phyloP scores from a whole-genome alignment of 2,888 invertebrate species.

The Ectemnius lituratus region DNA sequence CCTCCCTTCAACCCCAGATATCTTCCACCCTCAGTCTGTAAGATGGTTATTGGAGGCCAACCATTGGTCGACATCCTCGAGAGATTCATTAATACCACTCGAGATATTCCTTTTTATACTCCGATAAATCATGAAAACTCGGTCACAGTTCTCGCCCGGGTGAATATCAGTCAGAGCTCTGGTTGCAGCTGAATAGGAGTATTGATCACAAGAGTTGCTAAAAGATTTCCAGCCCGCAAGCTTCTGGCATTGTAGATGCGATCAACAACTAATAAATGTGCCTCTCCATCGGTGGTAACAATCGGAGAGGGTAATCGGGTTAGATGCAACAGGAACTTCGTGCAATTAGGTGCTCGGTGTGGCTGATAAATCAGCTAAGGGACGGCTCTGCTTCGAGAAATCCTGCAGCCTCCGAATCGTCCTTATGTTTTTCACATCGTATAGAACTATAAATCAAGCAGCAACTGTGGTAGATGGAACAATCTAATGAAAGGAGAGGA shows the following conservation, averaged over 20 bases:
- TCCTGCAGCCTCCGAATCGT: neutral
- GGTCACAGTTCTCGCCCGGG: neutral
- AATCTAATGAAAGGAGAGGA: neutral
- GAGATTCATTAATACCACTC: neutral
- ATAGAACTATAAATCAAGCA: neutral
- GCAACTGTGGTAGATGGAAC: neutral
- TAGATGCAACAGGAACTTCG: slow-evolving; percentile 4
- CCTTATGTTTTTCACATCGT: neutral
- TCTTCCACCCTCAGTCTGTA: neutral
- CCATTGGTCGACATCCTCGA: neutral
- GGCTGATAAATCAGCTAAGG: neutral
- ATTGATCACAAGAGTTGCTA: no score
- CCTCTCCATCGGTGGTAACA: neutral
- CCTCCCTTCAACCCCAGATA: neutral
- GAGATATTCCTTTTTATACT: neutral
- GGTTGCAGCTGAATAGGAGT: no score
- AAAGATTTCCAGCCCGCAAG: no score
- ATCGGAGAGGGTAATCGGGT: neutral
- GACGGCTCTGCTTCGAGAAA: neutral
- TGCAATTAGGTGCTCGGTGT: neutral
- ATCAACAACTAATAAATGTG: no score
- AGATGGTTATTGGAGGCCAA: neutral
- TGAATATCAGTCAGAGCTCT: neutral
- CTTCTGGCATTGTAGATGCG: no score
- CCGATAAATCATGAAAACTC: neutral